Base-by-base conservation (phyloP, 2,888 invertebrate species). In the Sinotaia quadrata region DNA sequence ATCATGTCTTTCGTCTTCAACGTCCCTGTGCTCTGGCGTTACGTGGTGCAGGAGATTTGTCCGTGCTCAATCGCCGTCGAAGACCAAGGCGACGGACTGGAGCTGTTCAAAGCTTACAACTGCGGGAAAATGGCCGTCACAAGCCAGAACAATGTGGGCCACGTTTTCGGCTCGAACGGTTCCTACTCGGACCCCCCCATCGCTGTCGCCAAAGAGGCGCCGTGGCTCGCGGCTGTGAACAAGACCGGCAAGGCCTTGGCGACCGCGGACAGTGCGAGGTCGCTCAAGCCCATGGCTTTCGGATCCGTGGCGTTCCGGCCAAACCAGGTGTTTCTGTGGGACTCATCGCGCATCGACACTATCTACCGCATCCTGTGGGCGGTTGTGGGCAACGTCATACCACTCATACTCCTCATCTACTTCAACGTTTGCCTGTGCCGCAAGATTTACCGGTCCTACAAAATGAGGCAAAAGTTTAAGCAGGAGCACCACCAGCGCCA, bases 1-100 rank as follows among this genome's bases (percentile, higher is more conserved):
- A 80, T 93, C 68, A 88, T 91, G 41, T 93, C 93, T 4, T 91
- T 93, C 81, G 84, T 92, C 68, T 89, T 93, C 75, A 93, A 93
- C 87, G 89, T 92, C 77, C 93, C 93, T n/a, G 79, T 82, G 8
- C 77, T 85, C 63, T 84, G 85, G 83, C 67, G 83, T 18, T 84
- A 82, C 65, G 73, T 82, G 57, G 69, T 78, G 10, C 66, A 67
- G 24, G 36, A 56, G 41, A 29, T 71, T 15, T 73, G 73, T 51
- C 62, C 61, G 15, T 33, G 7, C 21, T 24, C 15, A 10, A 60
- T 29, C n/a, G 34, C 21, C 34, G 27, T 36, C 36, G 29, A 36
- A 37, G 33, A 18, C 33, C 49, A 27, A 37, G 34, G 29, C 21
- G n/a, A 44, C 21, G 44, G 7, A 2, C 3, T 29, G 33, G 36